Conservation (phyloP, 1,140 invertebrate species). For the Drosophila kepulauana region DNA sequence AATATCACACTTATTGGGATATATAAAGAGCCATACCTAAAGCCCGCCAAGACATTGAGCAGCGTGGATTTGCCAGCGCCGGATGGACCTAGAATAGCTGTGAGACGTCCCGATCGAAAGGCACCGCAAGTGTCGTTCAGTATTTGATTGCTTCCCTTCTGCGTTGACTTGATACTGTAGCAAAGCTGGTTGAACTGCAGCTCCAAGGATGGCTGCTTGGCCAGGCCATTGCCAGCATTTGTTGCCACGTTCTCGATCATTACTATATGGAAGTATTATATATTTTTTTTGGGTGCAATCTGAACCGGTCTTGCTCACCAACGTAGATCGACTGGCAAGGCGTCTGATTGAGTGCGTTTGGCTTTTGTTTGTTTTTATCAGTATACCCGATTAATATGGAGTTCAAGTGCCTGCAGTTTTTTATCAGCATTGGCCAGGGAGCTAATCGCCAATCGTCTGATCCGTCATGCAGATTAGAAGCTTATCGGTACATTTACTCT, state of each 20-base stretch:
- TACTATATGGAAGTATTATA: background rate
- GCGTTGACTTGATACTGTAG: conserved; percentile 51
- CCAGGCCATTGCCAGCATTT: conserved; percentile 49
- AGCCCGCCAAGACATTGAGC: conserved; percentile 88
- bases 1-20: background rate
- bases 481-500: conserved; percentile 21
- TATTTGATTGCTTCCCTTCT: conserved; percentile 83
- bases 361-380: conserved; percentile 21
- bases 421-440: conserved; percentile 23
- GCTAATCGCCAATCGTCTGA: conserved; percentile 15
- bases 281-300: conserved; percentile 11
- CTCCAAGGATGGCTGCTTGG: conserved; percentile 46
- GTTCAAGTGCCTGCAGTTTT: conserved; percentile 42
- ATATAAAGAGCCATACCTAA: conserved; percentile 84
- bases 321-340: conserved; percentile 20
- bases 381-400: conserved; percentile 21
- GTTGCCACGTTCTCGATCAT: conserved; percentile 49
- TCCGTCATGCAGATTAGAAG: conserved; percentile 22
- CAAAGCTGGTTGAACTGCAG: conserved; percentile 68
- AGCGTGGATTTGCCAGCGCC: conserved; percentile 94
- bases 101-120: conserved; percentile 88
- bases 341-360: conserved; percentile 1
- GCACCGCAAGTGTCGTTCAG: conserved; percentile 87
- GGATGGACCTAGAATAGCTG: conserved; percentile 92
- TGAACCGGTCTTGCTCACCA: conserved; percentile 2